Conservation (phyloP, 2,888 invertebrate species). For the Drosophila pegasa region DNA sequence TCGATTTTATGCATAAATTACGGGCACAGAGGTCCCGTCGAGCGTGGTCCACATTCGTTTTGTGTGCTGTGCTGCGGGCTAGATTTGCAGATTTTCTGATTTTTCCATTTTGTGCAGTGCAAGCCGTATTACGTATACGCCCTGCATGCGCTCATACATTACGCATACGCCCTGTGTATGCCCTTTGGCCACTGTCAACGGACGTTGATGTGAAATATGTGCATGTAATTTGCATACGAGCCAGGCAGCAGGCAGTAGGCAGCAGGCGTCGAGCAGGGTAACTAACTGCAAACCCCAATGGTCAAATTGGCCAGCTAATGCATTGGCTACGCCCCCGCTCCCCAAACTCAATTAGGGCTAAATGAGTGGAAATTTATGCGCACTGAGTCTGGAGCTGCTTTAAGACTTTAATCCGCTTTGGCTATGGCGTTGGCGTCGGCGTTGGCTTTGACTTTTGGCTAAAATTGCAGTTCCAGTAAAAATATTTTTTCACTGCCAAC, state of each 20-base stretch:
- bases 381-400: slow-evolving; percentile 27
- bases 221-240: slow-evolving; percentile 16
- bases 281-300: slow-evolving; percentile 41
- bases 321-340: slow-evolving; percentile 16
- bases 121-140: slow-evolving; percentile 68
- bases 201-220: slow-evolving; percentile 7
- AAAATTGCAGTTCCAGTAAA: slow-evolving; percentile 48
- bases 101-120: slow-evolving; percentile 65
- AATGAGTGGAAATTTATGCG: slow-evolving; percentile 38
- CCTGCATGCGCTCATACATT: slow-evolving; percentile 24
- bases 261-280: slow-evolving; percentile 14
- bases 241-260: neutral
- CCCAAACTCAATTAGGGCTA: slow-evolving; percentile 43
- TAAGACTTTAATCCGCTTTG: slow-evolving; percentile 14
- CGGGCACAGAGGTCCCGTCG: slow-evolving; percentile 20
- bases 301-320: slow-evolving; percentile 50
- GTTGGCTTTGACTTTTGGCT: slow-evolving; percentile 19
- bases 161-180: slow-evolving; percentile 2
- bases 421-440: slow-evolving; percentile 9
- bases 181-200: slow-evolving; percentile 8
- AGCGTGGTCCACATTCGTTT: slow-evolving; percentile 13
- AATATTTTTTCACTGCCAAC: slow-evolving; percentile 76
- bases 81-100: slow-evolving; percentile 38
- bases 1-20: slow-evolving; percentile 63
- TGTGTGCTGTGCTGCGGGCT: slow-evolving; percentile 5